These are phyloP conservation scores for Bruchidius siliquastri DNA, from an alignment of 2,888 invertebrate genomes.

Conservation along the genomic window DNA sequence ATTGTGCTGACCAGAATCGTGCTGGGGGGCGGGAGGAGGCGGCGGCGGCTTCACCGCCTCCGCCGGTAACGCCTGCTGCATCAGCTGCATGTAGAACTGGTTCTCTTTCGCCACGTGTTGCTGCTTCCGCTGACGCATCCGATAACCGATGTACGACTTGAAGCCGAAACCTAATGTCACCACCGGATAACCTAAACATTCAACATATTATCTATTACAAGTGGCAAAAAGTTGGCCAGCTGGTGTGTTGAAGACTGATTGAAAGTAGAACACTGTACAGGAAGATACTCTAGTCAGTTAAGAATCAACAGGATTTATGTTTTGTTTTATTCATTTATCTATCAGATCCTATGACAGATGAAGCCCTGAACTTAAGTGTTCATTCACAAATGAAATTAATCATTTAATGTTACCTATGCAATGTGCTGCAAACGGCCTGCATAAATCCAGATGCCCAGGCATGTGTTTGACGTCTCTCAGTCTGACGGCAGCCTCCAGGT, in stretches of 20 bases:
- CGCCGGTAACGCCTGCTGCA: slow-evolving; percentile 84
- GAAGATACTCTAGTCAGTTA: no score
- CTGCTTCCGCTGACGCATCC: slow-evolving; percentile 86
- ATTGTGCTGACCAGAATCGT: background rate
- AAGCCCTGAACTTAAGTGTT: no score
- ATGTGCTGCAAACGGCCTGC: slow-evolving; percentile 94
- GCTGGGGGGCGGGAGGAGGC: slow-evolving; percentile 9
- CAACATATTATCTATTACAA: no score
- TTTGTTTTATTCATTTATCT: no score
- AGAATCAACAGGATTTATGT: no score
- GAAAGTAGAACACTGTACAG: no score
- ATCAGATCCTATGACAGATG: no score
- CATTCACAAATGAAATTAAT: no score
- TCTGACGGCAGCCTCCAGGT: slow-evolving; percentile 87
- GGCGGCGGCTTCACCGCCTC: slow-evolving; percentile 28
- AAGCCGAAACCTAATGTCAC: slow-evolving; percentile 89
- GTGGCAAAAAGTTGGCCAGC: no score
- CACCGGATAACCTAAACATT: slow-evolving; percentile 31
- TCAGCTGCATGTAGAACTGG: slow-evolving; percentile 88
- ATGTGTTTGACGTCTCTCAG: slow-evolving; percentile 77
- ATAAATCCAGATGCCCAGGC: slow-evolving; percentile 83
- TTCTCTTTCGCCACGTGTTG: slow-evolving; percentile 92
- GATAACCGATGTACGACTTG: slow-evolving; percentile 80
- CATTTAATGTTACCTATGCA: slow-evolving; percentile 57
- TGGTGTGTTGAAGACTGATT: no score